Conservation (phyloP, 2,797 vertebrate species). For the Cynodonichthys magdalenae region DNA sequence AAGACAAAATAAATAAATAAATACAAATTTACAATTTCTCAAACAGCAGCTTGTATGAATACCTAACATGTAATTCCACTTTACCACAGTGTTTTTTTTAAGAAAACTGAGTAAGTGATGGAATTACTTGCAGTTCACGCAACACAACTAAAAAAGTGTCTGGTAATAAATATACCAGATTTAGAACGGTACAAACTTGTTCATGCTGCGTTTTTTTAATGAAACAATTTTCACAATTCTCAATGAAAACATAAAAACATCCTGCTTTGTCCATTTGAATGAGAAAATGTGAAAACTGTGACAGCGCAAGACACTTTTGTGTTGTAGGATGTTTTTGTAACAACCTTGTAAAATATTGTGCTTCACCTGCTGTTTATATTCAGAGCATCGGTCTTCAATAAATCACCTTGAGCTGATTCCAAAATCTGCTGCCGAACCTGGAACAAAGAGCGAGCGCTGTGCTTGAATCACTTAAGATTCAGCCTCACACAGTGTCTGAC, state of each 20-base stretch:
- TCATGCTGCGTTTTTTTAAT: no score
- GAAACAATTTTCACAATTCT: no score
- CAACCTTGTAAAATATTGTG: constrained; percentile 11
- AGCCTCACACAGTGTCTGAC: constrained; percentile 9
- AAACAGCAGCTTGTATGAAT: no score
- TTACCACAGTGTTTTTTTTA: no score
- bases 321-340: background rate
- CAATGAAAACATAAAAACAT: no score
- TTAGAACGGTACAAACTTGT: no score
- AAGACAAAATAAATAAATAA: no score
- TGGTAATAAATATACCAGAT: background rate
- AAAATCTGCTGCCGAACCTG: constrained; percentile 19
- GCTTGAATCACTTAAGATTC: constrained; percentile 8
- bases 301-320: background rate
- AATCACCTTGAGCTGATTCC: constrained; percentile 29
- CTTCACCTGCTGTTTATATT: constrained; percentile 17
- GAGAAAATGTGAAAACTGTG: background rate
- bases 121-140: no score
- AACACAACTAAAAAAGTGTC: background rate
- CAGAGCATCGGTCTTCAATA: constrained; percentile 17
- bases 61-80: no score
- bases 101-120: background rate
- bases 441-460: constrained; percentile 10
- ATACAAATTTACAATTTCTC: no score
- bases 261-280: background rate